These are phyloP conservation scores for Aricia artaxerxes DNA, from an alignment of 2,888 invertebrate species.

Conservation along the genomic window DNA sequence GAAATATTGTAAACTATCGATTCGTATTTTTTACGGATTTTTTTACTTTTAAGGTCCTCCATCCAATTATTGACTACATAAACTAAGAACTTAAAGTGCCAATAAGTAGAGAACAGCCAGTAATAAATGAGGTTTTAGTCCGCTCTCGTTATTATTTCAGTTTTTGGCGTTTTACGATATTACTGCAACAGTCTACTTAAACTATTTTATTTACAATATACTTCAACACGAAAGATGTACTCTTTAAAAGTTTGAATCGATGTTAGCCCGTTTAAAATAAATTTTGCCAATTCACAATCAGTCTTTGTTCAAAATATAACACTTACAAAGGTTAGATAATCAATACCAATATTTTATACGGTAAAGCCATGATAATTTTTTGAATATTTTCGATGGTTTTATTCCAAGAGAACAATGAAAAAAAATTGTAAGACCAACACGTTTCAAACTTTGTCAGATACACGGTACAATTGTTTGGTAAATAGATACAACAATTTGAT, in stretches of 20 bases:
- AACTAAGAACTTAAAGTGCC: not conserved
- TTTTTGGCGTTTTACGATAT: slow-evolving; percentile 19
- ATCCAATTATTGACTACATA: not conserved
- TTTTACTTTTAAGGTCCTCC: not conserved
- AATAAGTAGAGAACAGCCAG: not conserved
- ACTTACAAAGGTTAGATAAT: not conserved
- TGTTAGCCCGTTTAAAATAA: not conserved
- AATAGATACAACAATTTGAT: slow-evolving; percentile 21
- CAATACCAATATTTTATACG: not conserved
- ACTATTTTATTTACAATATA: slow-evolving; percentile 27
- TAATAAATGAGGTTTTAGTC: too few species aligned
- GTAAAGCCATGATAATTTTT: not conserved
- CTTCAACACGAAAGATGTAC: not conserved
- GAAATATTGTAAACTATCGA: slow-evolving; percentile 23
- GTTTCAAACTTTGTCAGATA: slow-evolving; percentile 10
- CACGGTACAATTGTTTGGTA: not conserved
- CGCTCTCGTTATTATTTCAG: too few species aligned
- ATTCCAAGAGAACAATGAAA: not conserved
- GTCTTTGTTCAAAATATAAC: slow-evolving; percentile 29
- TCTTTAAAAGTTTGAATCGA: slow-evolving; percentile 1
- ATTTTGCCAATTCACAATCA: slow-evolving; percentile 23
- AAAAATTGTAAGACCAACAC: slow-evolving; percentile 5
- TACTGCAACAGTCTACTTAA: slow-evolving; percentile 27
- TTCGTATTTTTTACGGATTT: not conserved
- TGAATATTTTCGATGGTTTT: not conserved